Conservation (phyloP, 2,888 invertebrate species). For the Sphaerophoria rueppellii region DNA sequence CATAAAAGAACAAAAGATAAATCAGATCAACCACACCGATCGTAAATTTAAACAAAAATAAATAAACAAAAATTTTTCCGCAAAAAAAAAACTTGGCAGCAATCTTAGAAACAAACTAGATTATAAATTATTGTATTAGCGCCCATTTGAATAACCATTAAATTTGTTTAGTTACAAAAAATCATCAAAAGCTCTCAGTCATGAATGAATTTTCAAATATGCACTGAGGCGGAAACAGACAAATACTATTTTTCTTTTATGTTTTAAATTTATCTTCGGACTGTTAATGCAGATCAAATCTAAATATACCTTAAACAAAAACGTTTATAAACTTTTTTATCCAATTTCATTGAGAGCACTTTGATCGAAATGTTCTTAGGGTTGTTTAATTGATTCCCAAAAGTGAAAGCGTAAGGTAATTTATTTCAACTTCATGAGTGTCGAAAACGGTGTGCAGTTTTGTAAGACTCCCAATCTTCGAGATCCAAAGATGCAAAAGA, state of each 20-base stretch:
- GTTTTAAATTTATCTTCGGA: background rate
- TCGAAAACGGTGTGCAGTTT: too few relatives aligned
- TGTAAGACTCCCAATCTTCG: background rate
- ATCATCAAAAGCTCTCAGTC: conserved; percentile 18
- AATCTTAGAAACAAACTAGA: too few relatives aligned
- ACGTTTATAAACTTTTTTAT: conserved; percentile 8
- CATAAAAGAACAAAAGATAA: background rate
- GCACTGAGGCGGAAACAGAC: background rate
- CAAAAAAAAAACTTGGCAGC: background rate
- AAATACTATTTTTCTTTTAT: background rate
- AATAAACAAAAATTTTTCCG: background rate
- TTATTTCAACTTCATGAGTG: too few relatives aligned
- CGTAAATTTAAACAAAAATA: conserved; percentile 19
- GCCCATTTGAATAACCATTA: background rate
- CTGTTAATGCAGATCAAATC: background rate
- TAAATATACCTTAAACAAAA: conserved; percentile 3
- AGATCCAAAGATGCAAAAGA: background rate
- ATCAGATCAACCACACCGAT: conserved; percentile 12
- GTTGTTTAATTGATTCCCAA: background rate
- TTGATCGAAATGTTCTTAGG: conserved; percentile 21
- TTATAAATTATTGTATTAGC: too few relatives aligned
- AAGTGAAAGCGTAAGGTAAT: background rate
- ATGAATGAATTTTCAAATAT: conserved; percentile 17
- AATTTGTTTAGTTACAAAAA: background rate
- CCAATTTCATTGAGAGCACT: conserved; percentile 23